Conservation (phyloP, 1,140 invertebrate genomes). For the Hormaphis cornu region DNA sequence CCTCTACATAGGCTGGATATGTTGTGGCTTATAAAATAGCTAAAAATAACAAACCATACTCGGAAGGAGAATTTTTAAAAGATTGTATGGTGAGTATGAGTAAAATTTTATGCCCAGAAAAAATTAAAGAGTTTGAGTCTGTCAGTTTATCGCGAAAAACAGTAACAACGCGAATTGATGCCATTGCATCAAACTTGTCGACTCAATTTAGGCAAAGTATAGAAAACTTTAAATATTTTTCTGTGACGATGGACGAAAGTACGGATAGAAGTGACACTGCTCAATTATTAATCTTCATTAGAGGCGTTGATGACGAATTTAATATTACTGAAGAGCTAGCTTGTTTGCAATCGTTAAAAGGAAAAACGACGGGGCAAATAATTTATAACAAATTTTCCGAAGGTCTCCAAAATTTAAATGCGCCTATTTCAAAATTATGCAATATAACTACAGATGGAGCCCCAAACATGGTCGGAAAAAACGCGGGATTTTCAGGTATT, state of each 20-base stretch:
- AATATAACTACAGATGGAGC: conserved; percentile 5
- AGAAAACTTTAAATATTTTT: conserved; percentile 39
- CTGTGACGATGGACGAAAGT: conserved; percentile 40
- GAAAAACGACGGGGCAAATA: conserved; percentile 38
- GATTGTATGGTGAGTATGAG: conserved; percentile 30
- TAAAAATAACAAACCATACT: conserved; percentile 38
- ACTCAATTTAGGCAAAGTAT: conserved; percentile 35
- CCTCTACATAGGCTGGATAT: conserved; percentile 39
- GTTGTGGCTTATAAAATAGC: conserved; percentile 37
- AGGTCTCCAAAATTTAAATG: conserved; percentile 16
- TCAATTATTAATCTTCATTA: conserved; percentile 40
- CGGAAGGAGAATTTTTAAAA: conserved; percentile 37
- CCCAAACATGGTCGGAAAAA: background rate
- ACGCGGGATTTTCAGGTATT: conserved; percentile 1
- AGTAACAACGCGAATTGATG: conserved; percentile 38
- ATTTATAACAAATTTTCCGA: conserved; percentile 37
- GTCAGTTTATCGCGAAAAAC: conserved; percentile 38
- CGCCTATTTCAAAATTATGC: conserved; percentile 10
- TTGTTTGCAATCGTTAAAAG: conserved; percentile 38
- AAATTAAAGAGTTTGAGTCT: conserved; percentile 33
- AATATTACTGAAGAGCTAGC: conserved; percentile 40
- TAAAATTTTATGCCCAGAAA: conserved; percentile 37
- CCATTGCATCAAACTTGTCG: conserved; percentile 37
- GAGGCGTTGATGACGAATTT: conserved; percentile 38
- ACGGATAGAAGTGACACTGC: conserved; percentile 40